Conservation (phyloP, 2,888 invertebrate genomes). For the Nemoura dubitans region DNA sequence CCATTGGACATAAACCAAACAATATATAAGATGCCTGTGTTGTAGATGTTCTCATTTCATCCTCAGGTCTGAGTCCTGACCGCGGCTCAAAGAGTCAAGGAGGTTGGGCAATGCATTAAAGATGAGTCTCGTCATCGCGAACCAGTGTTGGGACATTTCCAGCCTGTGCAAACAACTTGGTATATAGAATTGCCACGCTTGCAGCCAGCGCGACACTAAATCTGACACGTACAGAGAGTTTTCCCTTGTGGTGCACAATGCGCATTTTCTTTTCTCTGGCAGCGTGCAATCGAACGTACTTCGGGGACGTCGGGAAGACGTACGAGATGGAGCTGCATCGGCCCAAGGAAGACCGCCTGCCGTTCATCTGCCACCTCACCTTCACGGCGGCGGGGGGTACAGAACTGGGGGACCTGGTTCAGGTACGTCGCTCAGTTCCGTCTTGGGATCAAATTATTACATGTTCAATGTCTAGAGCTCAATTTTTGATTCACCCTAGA, state of each 20-base stretch:
- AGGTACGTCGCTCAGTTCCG: slow-evolving; percentile 65
- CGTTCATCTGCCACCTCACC: slow-evolving; percentile 87
- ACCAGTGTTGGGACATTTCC: not conserved
- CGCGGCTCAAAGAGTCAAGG: slow-evolving; percentile 25
- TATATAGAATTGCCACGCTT: not conserved
- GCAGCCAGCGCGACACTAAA: not conserved
- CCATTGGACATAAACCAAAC: not conserved
- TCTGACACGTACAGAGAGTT: not conserved
- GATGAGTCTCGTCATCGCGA: not conserved
- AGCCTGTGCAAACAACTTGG: not conserved
- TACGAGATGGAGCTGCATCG: slow-evolving; percentile 87
- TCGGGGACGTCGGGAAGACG: slow-evolving; percentile 86
- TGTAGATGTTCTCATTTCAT: slow-evolving; percentile 19
- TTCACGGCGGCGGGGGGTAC: slow-evolving; percentile 82
- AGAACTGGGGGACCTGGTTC: slow-evolving; percentile 84
- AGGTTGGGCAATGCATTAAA: slow-evolving; percentile 14
- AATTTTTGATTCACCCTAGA: no score
- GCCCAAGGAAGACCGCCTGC: slow-evolving; percentile 85
- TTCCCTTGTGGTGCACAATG: not conserved
- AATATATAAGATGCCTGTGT: slow-evolving; percentile 18
- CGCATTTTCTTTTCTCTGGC: slow-evolving; percentile 52
- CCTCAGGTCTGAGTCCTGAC: not conserved
- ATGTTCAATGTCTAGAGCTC: no score
- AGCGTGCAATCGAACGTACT: slow-evolving; percentile 92
- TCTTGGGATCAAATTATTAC: no score